Conservation (phyloP, 2,113 vertebrate genomes). For the Melanerpes aurifrons region DNA sequence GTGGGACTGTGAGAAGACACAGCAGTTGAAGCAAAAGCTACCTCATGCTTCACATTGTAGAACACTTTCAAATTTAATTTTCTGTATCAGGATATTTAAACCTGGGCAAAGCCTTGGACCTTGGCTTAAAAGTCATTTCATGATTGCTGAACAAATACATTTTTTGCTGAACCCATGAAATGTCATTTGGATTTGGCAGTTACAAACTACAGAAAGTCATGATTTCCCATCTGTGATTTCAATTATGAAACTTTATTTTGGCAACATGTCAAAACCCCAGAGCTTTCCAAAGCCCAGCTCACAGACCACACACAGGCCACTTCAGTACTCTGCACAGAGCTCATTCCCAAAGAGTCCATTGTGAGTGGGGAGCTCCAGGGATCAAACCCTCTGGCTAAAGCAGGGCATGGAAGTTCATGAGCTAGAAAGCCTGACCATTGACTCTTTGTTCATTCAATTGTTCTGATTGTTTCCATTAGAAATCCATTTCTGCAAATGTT, state of each 20-base stretch:
- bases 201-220: background rate
- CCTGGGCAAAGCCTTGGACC: background rate
- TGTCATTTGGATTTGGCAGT: background rate
- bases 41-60: background rate
- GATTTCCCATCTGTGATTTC: conserved; percentile 4
- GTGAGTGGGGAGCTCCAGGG: background rate
- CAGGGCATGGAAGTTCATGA: background rate
- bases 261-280: background rate
- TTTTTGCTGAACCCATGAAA: background rate
- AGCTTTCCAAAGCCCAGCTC: background rate
- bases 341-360: background rate
- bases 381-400: background rate
- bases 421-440: background rate
- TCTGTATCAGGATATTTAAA: background rate
- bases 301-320: accelerated
- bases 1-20: background rate
- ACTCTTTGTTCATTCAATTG: background rate
- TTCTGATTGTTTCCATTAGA: background rate
- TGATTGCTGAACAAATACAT: accelerated
- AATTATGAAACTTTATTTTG: background rate
- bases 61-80: background rate
- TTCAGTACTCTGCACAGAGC: background rate
- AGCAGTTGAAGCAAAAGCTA: background rate
- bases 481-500: background rate
- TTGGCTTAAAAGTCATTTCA: background rate